Evolutionary conservation across 92 coral and sea anemone species (phyloP).

Genomic region (Zoanthus solanderi): DNA sequence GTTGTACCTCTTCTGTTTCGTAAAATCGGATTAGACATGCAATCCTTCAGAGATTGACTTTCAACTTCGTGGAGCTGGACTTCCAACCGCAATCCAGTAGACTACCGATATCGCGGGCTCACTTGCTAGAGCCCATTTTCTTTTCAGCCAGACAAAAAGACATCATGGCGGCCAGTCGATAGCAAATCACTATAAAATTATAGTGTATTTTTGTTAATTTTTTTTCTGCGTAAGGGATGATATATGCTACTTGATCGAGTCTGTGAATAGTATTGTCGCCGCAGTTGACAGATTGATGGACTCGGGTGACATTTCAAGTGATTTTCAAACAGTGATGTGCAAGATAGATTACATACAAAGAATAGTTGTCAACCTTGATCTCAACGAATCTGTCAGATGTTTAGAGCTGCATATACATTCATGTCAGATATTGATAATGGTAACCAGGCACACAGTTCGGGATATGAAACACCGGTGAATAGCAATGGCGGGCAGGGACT

Average conservation of each 20-base stretch:
- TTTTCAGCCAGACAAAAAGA: background rate
- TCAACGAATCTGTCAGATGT: background rate
- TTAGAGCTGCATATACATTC: background rate
- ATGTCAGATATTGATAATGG: background rate
- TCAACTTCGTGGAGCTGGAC: too few species aligned
- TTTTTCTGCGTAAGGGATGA: background rate
- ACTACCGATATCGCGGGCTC: too few species aligned
- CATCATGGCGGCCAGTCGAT: background rate
- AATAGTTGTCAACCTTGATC: background rate
- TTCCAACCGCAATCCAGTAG: too few species aligned
- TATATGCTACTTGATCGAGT: background rate
- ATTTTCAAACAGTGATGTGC: background rate
- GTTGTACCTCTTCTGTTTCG: too few species aligned
- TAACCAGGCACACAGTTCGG: slow-evolving; percentile 9
- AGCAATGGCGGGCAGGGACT: slow-evolving; percentile 65
- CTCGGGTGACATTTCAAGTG: too few species aligned
- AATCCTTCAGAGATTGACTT: too few species aligned
- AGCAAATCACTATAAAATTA: background rate
- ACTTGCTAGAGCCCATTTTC: too few species aligned
- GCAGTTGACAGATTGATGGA: background rate
- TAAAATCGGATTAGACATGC: too few species aligned
- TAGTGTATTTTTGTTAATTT: background rate
- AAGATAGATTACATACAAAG: background rate
- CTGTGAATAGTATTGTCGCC: slow-evolving; percentile 1
- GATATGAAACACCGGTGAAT: slow-evolving; percentile 45